Percentiles rank a stretch among this genome's conserved stretches.
phyloP scores from a whole-genome alignment of 37 sponge, comb jelly and placozoan species.

The Cliona cf. orientalis region DNA sequence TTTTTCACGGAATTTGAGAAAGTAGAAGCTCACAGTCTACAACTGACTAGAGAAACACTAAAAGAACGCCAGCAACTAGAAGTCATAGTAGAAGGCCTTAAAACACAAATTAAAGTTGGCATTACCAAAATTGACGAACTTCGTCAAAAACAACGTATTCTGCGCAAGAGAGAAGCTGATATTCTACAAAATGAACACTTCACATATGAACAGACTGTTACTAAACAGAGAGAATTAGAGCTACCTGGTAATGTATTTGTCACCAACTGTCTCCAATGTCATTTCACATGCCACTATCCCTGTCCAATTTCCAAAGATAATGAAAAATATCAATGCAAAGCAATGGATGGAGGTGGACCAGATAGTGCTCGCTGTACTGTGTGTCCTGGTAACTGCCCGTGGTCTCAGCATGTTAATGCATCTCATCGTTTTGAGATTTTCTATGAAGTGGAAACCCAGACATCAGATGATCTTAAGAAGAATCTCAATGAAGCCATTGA shows the following conservation, averaged over 20 bases:
- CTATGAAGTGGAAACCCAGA: slow-evolving; percentile 37
- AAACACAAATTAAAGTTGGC: slow-evolving; percentile 14
- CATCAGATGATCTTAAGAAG: slow-evolving; percentile 41
- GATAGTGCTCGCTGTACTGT: slow-evolving; percentile 43
- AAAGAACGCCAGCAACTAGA: slow-evolving; percentile 24
- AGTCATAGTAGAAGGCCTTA: slow-evolving; percentile 14
- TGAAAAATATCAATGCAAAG: slow-evolving; percentile 56
- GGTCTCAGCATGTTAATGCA: slow-evolving; percentile 61
- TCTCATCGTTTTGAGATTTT: slow-evolving; percentile 47
- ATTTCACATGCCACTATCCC: slow-evolving; percentile 62
- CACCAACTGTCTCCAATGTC: slow-evolving; percentile 64
- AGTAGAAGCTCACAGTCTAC: slow-evolving; percentile 15
- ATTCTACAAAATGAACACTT: slow-evolving; percentile 54
- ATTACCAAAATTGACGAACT: slow-evolving; percentile 23
- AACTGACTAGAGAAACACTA: slow-evolving; percentile 26
- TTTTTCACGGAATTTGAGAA: slow-evolving; percentile 36
- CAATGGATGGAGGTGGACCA: slow-evolving; percentile 20
- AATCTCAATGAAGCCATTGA: slow-evolving; percentile 24
- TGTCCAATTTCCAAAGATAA: slow-evolving; percentile 51
- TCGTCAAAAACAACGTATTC: slow-evolving; percentile 8
- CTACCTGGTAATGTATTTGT: slow-evolving; percentile 29
- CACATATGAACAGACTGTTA: slow-evolving; percentile 31
- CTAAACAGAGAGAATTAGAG: slow-evolving; percentile 28
- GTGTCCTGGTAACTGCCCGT: slow-evolving; percentile 55
- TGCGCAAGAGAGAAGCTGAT: slow-evolving; percentile 21